Percentiles rank a stretch among this genome's conserved stretches.
Evolutionary conservation across 2,888 invertebrate species (phyloP).

Genomic region (Chrysotoxum bicinctum): DNA sequence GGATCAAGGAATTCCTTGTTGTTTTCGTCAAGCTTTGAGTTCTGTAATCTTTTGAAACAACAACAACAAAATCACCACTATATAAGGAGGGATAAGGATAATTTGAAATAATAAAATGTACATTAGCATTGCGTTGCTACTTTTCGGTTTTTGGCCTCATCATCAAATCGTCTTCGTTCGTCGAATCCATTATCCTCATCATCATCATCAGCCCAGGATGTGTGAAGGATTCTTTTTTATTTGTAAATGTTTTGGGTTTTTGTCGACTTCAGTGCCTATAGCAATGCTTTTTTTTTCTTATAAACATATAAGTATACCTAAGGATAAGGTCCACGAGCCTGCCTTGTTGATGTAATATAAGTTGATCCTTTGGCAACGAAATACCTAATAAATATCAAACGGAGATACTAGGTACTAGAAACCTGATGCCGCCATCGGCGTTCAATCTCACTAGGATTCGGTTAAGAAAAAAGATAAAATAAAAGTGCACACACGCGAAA

Average conservation of each 20-base stretch:
- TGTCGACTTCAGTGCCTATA: not conserved
- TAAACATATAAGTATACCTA: not conserved
- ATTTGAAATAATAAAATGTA: constrained; percentile 70
- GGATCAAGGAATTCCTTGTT: constrained; percentile 26
- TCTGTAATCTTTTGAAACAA: constrained; percentile 17
- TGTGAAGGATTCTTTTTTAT: not conserved
- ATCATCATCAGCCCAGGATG: not conserved
- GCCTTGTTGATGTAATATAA: not conserved
- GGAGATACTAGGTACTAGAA: not conserved
- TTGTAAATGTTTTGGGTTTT: not conserved
- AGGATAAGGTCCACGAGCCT: not conserved
- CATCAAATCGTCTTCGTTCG: constrained; percentile 10
- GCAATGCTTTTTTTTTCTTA: not conserved
- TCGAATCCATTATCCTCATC: constrained; percentile 23
- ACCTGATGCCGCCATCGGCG: constrained; percentile 6
- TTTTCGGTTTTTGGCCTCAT: constrained; percentile 30
- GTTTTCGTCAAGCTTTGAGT: constrained; percentile 5
- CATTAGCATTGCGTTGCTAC: constrained; percentile 60
- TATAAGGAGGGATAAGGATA: constrained; percentile 21
- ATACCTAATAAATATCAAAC: constrained; percentile 25
- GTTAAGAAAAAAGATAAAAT: not conserved
- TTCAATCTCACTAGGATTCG: not conserved
- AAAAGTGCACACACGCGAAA: constrained; percentile 23
- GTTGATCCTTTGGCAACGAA: not conserved
- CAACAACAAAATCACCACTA: not conserved